Conservation (phyloP, 1,140 invertebrate species). For the Drosophila virilis region DNA sequence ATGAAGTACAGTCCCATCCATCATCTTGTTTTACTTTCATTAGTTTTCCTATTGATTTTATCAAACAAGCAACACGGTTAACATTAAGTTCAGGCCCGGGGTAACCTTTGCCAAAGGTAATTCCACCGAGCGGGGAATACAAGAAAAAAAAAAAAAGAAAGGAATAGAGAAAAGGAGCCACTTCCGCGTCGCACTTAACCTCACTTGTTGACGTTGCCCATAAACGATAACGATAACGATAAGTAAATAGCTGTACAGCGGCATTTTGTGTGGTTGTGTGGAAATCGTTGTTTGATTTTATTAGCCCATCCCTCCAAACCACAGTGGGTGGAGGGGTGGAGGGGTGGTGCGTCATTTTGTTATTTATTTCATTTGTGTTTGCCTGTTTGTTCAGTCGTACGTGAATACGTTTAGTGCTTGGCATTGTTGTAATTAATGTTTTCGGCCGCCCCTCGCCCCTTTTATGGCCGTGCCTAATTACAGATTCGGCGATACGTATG, state of each 20-base stretch:
- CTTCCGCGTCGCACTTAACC: conserved; percentile 42
- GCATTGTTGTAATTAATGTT: conserved; percentile 74
- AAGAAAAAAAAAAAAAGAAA: neutral
- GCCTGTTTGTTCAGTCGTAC: conserved; percentile 18
- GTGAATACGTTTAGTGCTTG: conserved; percentile 45
- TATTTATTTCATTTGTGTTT: conserved; percentile 19
- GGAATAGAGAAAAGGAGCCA: conserved; percentile 6
- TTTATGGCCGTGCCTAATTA: conserved; percentile 58
- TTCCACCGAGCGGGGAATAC: neutral
- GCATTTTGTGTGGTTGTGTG: neutral
- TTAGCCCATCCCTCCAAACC: conserved; percentile 11
- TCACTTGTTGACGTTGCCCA: conserved; percentile 47
- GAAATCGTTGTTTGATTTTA: conserved; percentile 46
- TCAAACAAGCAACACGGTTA: conserved; percentile 9
- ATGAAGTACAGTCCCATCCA: conserved; percentile 6
- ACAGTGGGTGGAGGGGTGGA: neutral
- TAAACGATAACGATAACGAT: conserved; percentile 52
- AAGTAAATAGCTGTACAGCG: conserved; percentile 36
- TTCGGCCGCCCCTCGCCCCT: conserved; percentile 28
- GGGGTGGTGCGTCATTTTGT: neutral
- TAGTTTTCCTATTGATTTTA: conserved; percentile 16
- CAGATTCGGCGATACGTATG: conserved; percentile 74
- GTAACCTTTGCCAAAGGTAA: conserved; percentile 12
- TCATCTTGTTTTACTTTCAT: conserved; percentile 11
- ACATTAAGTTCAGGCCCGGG: neutral